Evolutionary conservation across 2,888 invertebrate genomes (phyloP).

Genomic region (Orthonychiurus folsomi): DNA sequence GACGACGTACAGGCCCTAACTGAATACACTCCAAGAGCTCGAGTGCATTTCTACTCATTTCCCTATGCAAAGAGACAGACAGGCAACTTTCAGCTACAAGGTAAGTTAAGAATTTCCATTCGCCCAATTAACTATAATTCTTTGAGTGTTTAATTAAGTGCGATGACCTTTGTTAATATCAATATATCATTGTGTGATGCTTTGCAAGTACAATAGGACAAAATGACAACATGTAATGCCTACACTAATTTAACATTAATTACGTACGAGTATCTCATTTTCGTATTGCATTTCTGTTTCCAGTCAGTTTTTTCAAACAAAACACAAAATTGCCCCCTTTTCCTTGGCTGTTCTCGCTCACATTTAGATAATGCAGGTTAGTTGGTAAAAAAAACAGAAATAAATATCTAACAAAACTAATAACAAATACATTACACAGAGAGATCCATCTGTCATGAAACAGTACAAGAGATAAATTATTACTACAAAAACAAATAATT

Average conservation of each 20-base stretch:
- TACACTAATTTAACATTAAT: neutral
- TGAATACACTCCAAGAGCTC: too few relatives aligned
- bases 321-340: neutral
- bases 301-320: neutral
- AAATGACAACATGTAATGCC: neutral
- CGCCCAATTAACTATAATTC: too few relatives aligned
- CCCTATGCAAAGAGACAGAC: too few relatives aligned
- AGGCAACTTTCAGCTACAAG: too few relatives aligned
- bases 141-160: neutral
- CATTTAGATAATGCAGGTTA: neutral
- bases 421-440: neutral
- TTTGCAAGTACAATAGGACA: neutral
- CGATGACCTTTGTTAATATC: neutral
- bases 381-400: neutral
- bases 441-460: neutral
- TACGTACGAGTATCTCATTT: neutral
- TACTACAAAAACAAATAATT: too few relatives aligned
- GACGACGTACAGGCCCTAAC: too few relatives aligned
- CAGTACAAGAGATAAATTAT: too few relatives aligned
- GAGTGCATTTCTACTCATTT: too few relatives aligned
- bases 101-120: too few relatives aligned
- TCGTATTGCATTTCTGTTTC: conserved; percentile 1
- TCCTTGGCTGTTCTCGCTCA: neutral
- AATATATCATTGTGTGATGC: neutral
- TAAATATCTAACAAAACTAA: neutral